A percentile compares a stretch with the other conserved stretches of the same genome.
These are phyloP conservation scores for Gracilinanus agilis DNA, from an alignment of 2,113 vertebrate species.

Conservation along the genomic window DNA sequence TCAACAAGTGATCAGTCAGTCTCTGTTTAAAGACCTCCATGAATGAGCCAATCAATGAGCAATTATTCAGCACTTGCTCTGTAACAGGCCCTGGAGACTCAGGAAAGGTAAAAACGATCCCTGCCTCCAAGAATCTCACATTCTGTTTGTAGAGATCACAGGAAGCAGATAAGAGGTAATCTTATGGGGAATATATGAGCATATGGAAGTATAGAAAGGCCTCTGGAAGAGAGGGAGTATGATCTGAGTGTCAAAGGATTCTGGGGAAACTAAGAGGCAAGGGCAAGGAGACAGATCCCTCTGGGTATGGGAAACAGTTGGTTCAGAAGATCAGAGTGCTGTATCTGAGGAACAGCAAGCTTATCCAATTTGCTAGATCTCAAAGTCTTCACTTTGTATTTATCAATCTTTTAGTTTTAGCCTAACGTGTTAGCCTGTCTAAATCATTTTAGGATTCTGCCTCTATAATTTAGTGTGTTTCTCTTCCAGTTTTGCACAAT, in stretches of 20 bases:
- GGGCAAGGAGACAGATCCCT: background rate
- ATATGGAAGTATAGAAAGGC: background rate
- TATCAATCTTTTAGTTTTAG: background rate
- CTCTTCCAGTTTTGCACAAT: background rate
- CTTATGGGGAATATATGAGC: background rate
- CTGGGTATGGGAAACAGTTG: background rate
- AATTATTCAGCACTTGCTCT: background rate
- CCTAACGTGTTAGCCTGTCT: background rate
- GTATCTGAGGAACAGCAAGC: background rate
- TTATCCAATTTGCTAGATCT: background rate
- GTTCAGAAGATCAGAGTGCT: background rate
- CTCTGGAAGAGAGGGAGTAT: background rate
- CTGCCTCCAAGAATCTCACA: background rate
- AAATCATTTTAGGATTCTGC: background rate
- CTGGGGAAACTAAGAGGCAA: background rate
- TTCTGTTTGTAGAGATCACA: background rate
- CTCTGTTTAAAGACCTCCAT: background rate
- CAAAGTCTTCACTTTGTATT: background rate
- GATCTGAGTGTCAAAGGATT: background rate
- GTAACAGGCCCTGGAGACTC: background rate
- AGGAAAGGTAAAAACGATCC: background rate
- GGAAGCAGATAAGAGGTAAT: background rate
- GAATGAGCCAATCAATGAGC: background rate
- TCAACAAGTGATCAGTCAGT: background rate
- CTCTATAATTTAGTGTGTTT: background rate